Evolutionary conservation across 2,797 vertebrate species (phyloP), one percentile per base, ranked within the genome.

Genomic region (Poecilia gillii): DNA sequence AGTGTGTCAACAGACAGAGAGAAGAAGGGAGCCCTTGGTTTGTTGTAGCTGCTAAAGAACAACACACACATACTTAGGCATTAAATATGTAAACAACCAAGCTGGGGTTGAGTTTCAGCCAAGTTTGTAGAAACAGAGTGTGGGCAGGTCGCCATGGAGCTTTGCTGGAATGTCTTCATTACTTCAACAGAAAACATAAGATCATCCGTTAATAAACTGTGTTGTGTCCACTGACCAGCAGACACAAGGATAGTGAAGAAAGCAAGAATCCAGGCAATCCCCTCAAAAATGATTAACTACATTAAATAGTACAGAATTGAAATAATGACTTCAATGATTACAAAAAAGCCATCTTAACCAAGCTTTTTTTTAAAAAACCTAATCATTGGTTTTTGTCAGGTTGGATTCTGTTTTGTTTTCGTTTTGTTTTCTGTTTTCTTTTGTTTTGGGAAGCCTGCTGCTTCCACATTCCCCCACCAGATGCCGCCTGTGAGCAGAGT

Each of bases 21-120:
- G 73, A 47, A 76, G 23, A 83, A 64, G 74, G 77, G 80, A 84
- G 87, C 23, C 70, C 73, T 89, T 87, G 85, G 85, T 90, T 89
- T 89, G 87, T 89, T 88, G 82, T 86, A 74, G 28, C 59, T 46
- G 12, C 16, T 87, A 79, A 85, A 84, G 80, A 83, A 83, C 78
- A 81, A 91, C 85, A 85, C 86, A 89, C 75, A 87, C 23, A 68
- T 84, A 87, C 66, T 91, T 88, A 90, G 88, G 0, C 13, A 73
- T 33, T 78, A 85, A 88, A 78, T 77, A 87, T 89, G 87, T 89
- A 83, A 92, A 89, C 47, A 89, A 74, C 77, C 11, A 3, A 9
- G 73, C 47, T 2, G 64, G 64, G 77, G 51, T 41, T 3, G 57
- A 73, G 72, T 82, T 78, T 77, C 75, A 77, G 59, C 0, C 2